Percentiles rank a stretch among this genome's conserved stretches.
Evolutionary conservation across 2,888 invertebrate genomes (phyloP).

Genomic region (Prenolepis imparis): DNA sequence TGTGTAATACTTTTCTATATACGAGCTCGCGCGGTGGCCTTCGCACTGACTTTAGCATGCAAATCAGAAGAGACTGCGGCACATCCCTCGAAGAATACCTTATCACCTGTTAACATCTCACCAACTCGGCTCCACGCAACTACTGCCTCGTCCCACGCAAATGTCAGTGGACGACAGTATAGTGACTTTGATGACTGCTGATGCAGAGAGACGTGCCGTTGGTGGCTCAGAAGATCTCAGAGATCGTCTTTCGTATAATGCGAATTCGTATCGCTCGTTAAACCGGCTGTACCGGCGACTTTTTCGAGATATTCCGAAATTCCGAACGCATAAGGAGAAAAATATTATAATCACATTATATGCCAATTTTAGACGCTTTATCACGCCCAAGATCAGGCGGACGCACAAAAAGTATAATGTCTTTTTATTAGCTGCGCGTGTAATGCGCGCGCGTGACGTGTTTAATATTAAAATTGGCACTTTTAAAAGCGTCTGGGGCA

Average conservation of each 20-base stretch:
- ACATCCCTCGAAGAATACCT: constrained; percentile 35
- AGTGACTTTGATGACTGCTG: constrained; percentile 10
- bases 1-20: constrained; percentile 17
- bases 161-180: constrained; percentile 48
- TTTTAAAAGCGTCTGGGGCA: constrained; percentile 26
- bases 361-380: not conserved
- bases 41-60: constrained; percentile 50
- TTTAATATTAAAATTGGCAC: constrained; percentile 49
- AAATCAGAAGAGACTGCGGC: constrained; percentile 50
- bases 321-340: constrained; percentile 41
- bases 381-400: constrained; percentile 20
- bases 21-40: constrained; percentile 38
- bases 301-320: constrained; percentile 52
- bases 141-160: constrained; percentile 39
- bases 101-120: constrained; percentile 50
- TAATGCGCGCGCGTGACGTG: constrained; percentile 18
- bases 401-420: constrained; percentile 32
- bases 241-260: constrained; percentile 50
- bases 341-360: constrained; percentile 36
- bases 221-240: constrained; percentile 9
- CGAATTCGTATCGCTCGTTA: constrained; percentile 26
- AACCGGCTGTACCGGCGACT: constrained; percentile 49
- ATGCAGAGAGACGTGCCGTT: constrained; percentile 51
- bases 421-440: constrained; percentile 29
- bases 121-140: constrained; percentile 28